phyloP scores from a whole-genome alignment of 2,888 invertebrate species.

The Monochamus alternatus region DNA sequence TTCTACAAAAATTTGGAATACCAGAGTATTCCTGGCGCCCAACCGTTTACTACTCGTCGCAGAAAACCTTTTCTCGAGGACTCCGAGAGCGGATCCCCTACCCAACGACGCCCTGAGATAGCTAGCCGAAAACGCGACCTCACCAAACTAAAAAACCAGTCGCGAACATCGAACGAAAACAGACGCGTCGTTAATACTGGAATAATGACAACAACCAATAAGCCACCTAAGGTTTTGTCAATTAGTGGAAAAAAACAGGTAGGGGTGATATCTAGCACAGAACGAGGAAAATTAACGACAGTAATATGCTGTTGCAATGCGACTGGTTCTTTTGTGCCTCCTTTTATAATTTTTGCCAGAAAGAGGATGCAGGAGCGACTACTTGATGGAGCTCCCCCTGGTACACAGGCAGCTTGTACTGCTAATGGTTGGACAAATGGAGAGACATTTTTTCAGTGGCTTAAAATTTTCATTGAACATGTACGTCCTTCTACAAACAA shows the following conservation, averaged over 20 bases:
- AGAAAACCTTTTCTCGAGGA: too few species aligned
- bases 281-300: slow-evolving; percentile 57
- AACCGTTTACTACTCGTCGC: too few species aligned
- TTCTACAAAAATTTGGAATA: too few species aligned
- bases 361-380: slow-evolving; percentile 59
- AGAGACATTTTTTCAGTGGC: slow-evolving; percentile 15
- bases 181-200: too few species aligned
- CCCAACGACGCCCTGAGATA: too few species aligned
- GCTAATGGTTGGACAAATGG: slow-evolving; percentile 26
- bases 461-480: slow-evolving; percentile 5
- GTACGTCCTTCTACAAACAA: neutral
- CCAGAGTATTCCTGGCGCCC: too few species aligned
- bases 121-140: too few species aligned
- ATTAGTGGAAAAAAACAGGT: slow-evolving; percentile 57
- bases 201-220: too few species aligned
- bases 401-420: slow-evolving; percentile 16
- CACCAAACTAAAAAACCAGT: too few species aligned
- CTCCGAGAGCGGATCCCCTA: too few species aligned
- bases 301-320: slow-evolving; percentile 59
- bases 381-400: slow-evolving; percentile 45
- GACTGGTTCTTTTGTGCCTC: slow-evolving; percentile 60
- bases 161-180: too few species aligned
- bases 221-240: neutral
- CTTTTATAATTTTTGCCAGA: slow-evolving; percentile 58
- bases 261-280: slow-evolving; percentile 56